These are phyloP conservation scores for Poeciliopsis turrubarensis DNA, from an alignment of 2,113 vertebrate genomes.

Conservation along the genomic window DNA sequence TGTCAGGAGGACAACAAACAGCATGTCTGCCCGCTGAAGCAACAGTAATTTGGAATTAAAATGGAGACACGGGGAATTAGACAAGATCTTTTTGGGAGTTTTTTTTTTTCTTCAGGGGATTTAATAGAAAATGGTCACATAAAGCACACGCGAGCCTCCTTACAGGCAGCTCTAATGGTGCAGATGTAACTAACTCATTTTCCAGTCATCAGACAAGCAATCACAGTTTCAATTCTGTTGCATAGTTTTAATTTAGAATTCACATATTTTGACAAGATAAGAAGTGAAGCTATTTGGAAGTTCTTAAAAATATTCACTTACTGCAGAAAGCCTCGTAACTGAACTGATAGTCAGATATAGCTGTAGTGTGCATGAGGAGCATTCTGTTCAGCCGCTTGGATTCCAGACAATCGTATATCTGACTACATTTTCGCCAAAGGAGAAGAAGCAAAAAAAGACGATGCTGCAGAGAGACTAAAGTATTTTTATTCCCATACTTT, in stretches of 20 bases:
- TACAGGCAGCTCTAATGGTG: conserved; percentile 36
- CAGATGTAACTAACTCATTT: conserved; percentile 19
- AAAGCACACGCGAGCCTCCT: conserved; percentile 5
- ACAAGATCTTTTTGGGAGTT: conserved; percentile 8
- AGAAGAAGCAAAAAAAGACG: not conserved
- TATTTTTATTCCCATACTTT: not conserved
- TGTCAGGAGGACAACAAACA: conserved; percentile 33
- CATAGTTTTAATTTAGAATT: conserved; percentile 26
- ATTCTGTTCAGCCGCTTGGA: not conserved
- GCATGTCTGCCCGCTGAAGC: conserved; percentile 26
- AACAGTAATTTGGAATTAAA: conserved; percentile 39
- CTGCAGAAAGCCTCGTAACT: not conserved
- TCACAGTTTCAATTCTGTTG: conserved; percentile 44
- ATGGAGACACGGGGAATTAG: conserved; percentile 32
- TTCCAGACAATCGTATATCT: not conserved
- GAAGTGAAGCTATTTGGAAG: not conserved
- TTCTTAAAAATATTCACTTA: not conserved
- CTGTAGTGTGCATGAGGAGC: not conserved
- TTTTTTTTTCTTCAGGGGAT: not conserved
- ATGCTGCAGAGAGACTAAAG: not conserved
- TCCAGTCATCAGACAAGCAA: conserved; percentile 49
- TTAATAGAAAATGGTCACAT: conserved; percentile 28
- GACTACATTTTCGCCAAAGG: not conserved
- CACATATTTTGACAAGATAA: not conserved
- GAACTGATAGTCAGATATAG: not conserved